Evolutionary conservation across 2,888 invertebrate species (phyloP), one percentile per base, ranked within the genome.

Genomic region (Chrysotoxum bicinctum): DNA sequence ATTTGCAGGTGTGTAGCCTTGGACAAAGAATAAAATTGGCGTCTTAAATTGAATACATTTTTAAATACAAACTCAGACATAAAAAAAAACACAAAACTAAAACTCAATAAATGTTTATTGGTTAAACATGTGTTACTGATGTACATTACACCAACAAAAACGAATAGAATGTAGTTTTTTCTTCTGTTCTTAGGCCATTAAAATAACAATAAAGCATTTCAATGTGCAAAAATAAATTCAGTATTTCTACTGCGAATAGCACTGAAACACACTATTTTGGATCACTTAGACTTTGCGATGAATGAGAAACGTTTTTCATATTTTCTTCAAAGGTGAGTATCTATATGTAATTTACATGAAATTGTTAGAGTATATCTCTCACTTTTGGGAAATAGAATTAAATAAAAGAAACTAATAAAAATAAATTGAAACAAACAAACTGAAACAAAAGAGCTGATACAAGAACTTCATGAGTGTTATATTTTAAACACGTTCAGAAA

Each of bases 1-100:
- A 58, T 14, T 66, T 50, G 50, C 32, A 64, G 48, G 64, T 64
- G 45, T 66, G 30, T 50, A 50, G 66, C 66, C 50, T 66, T 66
- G 50, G 21, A 23, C 3, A 1, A 50, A n/a, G 32, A 37, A 30
- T 37, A 19, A 66, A 45, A 32, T 66, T 19, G 35, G 9, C n/a
- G 10, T 21, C 10, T 50, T 37, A 10, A 23, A 16, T 23, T n/a
- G 50, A 48, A 66, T 35, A 50, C 45, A 35, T 30, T 16, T 12
- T 12, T 43, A 8, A 40, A 43, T 19, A 21, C 19, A 9, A 6
- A 30, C 16, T 32, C 26, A 32, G 23, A 35, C n/a, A 16, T 30
- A 30, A 43, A 10, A 14, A 9, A 19, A 30, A 43, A 10, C 8
- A 9, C 8, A 10, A 23, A 60, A 23, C 21, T 21, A 23, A n/a